Base-by-base conservation (phyloP, 2,888 invertebrate genomes). In the Drosophila merina region DNA sequence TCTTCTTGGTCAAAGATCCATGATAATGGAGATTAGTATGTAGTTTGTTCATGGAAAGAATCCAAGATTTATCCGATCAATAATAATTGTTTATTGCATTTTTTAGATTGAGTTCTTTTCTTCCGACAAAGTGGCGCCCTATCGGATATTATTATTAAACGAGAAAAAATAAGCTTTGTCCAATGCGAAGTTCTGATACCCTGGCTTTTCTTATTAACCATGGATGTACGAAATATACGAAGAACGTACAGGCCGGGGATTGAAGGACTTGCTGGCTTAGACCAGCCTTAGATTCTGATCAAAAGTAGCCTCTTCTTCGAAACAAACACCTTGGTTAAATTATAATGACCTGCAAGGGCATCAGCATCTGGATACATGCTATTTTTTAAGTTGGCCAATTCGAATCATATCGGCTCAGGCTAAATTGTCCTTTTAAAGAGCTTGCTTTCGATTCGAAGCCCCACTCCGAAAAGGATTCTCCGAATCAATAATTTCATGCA, bases 401-500 rank as follows among this genome's bases (percentile, higher is more conserved):
- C 5, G 12, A 36, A 4, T 33, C n/a, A n/a, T 36, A 12, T 36
- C 42, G 20, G 20, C 20, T 20, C 2, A 42, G 42, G 42, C 9
- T 8, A 7, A 42, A 20, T 20, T 14, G n/a, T 8, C 14, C 42
- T 20, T 42, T 20, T 14, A 14, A 20, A 7, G 20, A 8, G 20
- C 0, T 20, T 6, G 40, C 6, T 14, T 14, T 14, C 9, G n/a
- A 25, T 10, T 45, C 26, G 10, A 10, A 31, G 10, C 30, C 49
- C 28, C 12, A 30, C 31, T 31, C 8, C 68, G 55, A 69, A 75
- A 73, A 70, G 73, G 51, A 58, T 63, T 57, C 79, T 70, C 62
- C 85, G 77, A 84, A 79, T 79, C 81, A 79, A 79, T 79, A 84
- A 79, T 80, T 84, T 84, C 75, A 75, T 84, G 79, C 85, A 80